Evolutionary conservation across 2,888 invertebrate genomes (phyloP), one percentile per base, ranked within the genome.

Genomic region (Tridacna crocea): DNA sequence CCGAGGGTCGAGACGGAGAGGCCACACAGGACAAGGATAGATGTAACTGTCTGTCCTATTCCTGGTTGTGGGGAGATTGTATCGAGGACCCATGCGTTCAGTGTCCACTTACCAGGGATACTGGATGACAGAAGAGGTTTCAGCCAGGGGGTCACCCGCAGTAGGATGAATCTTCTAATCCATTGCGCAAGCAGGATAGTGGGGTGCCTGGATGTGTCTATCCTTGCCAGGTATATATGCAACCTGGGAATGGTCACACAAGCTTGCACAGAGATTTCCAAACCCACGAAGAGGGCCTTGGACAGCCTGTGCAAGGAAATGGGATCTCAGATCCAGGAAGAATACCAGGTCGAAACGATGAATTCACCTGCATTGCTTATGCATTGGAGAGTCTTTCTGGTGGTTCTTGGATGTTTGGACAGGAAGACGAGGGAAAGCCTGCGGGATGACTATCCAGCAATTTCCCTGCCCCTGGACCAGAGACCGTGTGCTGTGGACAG

Each of bases 61-160:
- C n/a, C n/a, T n/a, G n/a, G n/a, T n/a, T n/a, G n/a, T n/a, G n/a
- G n/a, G n/a, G n/a, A n/a, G n/a, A n/a, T n/a, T n/a, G n/a, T n/a
- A n/a, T n/a, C n/a, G n/a, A n/a, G n/a, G 11, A 17, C 63, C 6
- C 27, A 65, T 65, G 65, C 65, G 19, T 36, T 27, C 65, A 26
- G 26, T 65, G 36, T 22, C 11, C 65, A 65, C 27, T 24, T 26
- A 10, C 65, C 65, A 24, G 65, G 65, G 11, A 24, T 13, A 13
- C 26, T 27, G 27, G 65, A 61, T 22, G 24, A 61, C 11, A 61
- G 22, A n/a, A 61, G n/a, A 22, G n/a, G 63, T 17, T 22, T 22
- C 22, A n/a, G n/a, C n/a, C 60, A 11, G n/a, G 60, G 22, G 60
- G n/a, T 60, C 60, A 60, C 60, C n/a, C 60, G n/a, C 60, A 60